These are phyloP conservation scores for Tetranychus truncatus DNA, from an alignment of 2,888 invertebrate species.

Conservation along the genomic window DNA sequence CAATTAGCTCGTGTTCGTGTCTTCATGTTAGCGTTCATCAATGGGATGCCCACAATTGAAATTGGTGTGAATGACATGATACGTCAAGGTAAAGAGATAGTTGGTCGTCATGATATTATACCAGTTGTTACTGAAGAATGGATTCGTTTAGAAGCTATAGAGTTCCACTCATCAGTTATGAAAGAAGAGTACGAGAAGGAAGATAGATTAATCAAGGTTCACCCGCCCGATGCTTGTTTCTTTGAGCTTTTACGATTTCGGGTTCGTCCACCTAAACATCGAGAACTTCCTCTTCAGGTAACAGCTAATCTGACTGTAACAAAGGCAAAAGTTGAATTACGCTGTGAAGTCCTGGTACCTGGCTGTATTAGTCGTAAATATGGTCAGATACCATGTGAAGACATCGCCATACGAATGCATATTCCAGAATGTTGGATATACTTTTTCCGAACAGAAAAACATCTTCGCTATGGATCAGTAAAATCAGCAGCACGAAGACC, in stretches of 20 bases:
- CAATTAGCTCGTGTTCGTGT: conserved; percentile 86
- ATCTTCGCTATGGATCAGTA: conserved; percentile 90
- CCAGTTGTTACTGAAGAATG: conserved; percentile 97
- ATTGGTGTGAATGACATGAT: conserved; percentile 90
- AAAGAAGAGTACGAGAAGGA: conserved; percentile 60
- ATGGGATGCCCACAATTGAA: conserved; percentile 79
- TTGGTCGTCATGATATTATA: conserved; percentile 94
- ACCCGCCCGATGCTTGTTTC: conserved; percentile 92
- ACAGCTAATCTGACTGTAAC: conserved; percentile 34
- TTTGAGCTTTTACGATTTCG: conserved; percentile 90
- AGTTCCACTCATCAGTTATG: conserved; percentile 84
- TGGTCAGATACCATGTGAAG: conserved; percentile 82
- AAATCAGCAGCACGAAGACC: conserved; percentile 55
- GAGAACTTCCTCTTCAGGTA: conserved; percentile 86
- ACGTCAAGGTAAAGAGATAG: conserved; percentile 96
- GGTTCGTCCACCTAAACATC: conserved; percentile 78
- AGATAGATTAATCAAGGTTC: conserved; percentile 40
- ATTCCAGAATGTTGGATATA: conserved; percentile 99
- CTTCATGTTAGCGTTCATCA: conserved; percentile 87
- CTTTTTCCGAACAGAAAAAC: conserved; percentile 90
- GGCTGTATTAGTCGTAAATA: conserved; percentile 87
- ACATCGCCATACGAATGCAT: conserved; percentile 85
- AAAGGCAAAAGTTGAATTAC: conserved; percentile 59
- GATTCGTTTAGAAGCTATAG: conserved; percentile 83
- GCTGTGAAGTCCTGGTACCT: conserved; percentile 85